A percentile compares a stretch with the other conserved stretches of the same genome.
These are phyloP conservation scores for Goniozus legneri DNA, from an alignment of 1,140 invertebrate species.

Conservation along the genomic window DNA sequence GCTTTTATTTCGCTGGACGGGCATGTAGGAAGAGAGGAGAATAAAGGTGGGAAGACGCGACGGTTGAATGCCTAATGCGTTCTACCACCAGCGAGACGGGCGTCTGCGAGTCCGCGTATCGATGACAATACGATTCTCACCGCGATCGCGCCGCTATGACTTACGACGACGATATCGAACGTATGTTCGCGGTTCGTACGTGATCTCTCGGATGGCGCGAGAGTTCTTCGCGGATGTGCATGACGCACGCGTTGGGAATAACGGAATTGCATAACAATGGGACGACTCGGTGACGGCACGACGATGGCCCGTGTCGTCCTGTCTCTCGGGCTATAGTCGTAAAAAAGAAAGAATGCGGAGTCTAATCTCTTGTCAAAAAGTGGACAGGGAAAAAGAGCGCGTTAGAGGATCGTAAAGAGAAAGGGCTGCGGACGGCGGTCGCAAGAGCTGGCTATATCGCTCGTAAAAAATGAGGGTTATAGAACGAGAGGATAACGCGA, in stretches of 20 bases:
- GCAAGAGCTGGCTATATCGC: constrained; percentile 11
- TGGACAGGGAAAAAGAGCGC: too few relatives aligned
- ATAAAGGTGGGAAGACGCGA: too few relatives aligned
- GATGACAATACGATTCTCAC: constrained; percentile 29
- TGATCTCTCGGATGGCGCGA: constrained; percentile 5
- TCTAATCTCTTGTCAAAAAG: too few relatives aligned
- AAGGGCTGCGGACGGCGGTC: not conserved
- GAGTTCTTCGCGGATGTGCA: constrained; percentile 6
- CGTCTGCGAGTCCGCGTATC: constrained; percentile 20
- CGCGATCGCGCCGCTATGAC: not conserved
- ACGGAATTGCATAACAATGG: too few relatives aligned
- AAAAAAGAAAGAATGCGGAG: too few relatives aligned
- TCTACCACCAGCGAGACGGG: constrained; percentile 3
- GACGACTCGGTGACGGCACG: too few relatives aligned
- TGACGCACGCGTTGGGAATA: not conserved
- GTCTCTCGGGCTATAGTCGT: too few relatives aligned
- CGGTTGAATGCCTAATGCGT: constrained; percentile 25
- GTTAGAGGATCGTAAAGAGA: too few relatives aligned
- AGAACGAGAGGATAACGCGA: constrained; percentile 2
- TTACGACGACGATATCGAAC: not conserved
- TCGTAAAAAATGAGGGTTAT: constrained; percentile 12
- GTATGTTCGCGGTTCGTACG: constrained; percentile 7
- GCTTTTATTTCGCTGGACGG: too few relatives aligned
- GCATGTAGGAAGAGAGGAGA: too few relatives aligned
- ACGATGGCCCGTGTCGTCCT: too few relatives aligned